Conservation (phyloP, 2,888 invertebrate genomes). For the Hipparchia semele region DNA sequence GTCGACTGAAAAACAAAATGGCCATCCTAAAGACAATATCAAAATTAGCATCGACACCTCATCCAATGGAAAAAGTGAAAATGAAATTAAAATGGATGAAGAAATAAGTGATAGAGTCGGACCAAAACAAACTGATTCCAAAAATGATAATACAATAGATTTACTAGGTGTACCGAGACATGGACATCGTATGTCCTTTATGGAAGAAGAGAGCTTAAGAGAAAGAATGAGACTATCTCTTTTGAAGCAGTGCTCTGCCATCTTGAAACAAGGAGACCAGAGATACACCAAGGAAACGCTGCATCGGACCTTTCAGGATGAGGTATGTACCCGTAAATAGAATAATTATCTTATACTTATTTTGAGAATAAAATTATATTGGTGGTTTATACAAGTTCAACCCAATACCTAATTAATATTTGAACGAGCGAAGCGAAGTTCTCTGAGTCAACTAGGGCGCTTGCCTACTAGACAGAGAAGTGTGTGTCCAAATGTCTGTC, state of each 20-base stretch:
- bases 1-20: constrained; percentile 34
- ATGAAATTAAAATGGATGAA: constrained; percentile 39
- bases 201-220: constrained; percentile 87
- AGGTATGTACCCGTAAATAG: constrained; percentile 74
- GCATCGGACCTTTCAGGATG: constrained; percentile 86
- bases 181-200: constrained; percentile 82
- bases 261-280: constrained; percentile 84
- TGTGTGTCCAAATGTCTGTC: no score
- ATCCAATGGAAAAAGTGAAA: constrained; percentile 41
- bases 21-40: constrained; percentile 30
- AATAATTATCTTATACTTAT: no score
- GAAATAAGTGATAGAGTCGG: constrained; percentile 7
- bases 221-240: constrained; percentile 84
- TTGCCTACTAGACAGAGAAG: no score
- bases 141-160: constrained; percentile 42
- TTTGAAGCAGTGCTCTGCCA: constrained; percentile 86
- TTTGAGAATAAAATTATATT: no score
- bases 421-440: no score
- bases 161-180: constrained; percentile 54
- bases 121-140: constrained; percentile 3
- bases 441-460: no score
- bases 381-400: no score
- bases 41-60: constrained; percentile 35
- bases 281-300: constrained; percentile 85
- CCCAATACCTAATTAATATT: no score